Evolutionary conservation across 2,888 invertebrate species (phyloP).

Genomic region (Luffia ferchaultella): DNA sequence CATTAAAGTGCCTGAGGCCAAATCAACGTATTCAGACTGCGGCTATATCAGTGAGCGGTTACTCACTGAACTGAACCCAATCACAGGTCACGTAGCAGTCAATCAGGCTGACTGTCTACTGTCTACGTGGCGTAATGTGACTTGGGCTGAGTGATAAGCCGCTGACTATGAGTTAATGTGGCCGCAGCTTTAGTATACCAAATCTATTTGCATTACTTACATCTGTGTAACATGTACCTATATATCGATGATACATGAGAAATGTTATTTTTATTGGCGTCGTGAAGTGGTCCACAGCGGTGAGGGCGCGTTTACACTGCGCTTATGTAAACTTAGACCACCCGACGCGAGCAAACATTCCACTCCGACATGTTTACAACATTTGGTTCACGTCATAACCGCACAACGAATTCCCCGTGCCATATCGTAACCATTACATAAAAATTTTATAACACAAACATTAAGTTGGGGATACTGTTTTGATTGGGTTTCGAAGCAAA

Average conservation of each 20-base stretch:
- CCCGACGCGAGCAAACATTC: background rate
- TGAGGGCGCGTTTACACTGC: background rate
- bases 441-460: background rate
- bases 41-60: no score
- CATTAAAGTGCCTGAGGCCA: no score
- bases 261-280: background rate
- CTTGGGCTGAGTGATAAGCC: no score
- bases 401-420: background rate
- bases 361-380: background rate
- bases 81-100: no score
- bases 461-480: background rate
- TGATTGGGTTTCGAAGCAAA: background rate
- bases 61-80: no score
- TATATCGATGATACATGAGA: background rate
- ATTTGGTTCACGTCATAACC: background rate
- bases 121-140: no score
- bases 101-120: no score
- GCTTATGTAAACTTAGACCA: background rate
- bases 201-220: no score
- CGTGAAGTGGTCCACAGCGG: background rate
- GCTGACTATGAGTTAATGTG: no score
- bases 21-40: no score
- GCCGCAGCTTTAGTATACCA: no score
- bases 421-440: background rate
- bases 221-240: background rate